Conservation (phyloP, 2,888 invertebrate genomes). For the Piscicola geometra region DNA sequence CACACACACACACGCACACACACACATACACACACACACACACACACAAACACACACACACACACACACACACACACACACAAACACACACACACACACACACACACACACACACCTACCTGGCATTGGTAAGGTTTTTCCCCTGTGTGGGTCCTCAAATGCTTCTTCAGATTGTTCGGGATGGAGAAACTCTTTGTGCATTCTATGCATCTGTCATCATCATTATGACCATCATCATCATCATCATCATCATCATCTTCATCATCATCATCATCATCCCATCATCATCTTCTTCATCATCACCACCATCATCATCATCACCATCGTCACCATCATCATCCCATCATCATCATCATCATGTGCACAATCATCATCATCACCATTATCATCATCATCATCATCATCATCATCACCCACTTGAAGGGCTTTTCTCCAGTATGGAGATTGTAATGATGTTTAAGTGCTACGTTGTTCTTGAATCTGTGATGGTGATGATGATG, state of each 20-base stretch:
- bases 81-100: not conserved
- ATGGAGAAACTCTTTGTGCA: conserved; percentile 23
- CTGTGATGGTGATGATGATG: too few species aligned
- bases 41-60: conserved; percentile 4
- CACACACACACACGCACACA: not conserved
- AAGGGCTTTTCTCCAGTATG: too few species aligned
- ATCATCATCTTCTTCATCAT: not conserved
- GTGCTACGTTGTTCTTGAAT: too few species aligned
- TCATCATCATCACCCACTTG: too few species aligned
- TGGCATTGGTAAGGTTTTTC: conserved; percentile 23
- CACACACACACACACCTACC: conserved; percentile 3
- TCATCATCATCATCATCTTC: conserved; percentile 4
- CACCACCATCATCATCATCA: too few species aligned
- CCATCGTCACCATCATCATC: too few species aligned
- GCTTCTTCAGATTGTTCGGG: conserved; percentile 33
- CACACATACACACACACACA: conserved; percentile 1
- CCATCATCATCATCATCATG: too few species aligned
- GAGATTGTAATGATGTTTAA: too few species aligned
- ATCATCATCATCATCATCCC: not conserved
- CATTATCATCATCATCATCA: too few species aligned
- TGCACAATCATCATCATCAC: too few species aligned
- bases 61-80: not conserved
- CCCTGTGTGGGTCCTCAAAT: conserved; percentile 23
- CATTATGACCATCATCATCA: not conserved
- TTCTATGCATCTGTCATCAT: conserved; percentile 23